These are phyloP conservation scores for Perca flavescens DNA, from an alignment of 2,113 vertebrate species.

Conservation along the genomic window DNA sequence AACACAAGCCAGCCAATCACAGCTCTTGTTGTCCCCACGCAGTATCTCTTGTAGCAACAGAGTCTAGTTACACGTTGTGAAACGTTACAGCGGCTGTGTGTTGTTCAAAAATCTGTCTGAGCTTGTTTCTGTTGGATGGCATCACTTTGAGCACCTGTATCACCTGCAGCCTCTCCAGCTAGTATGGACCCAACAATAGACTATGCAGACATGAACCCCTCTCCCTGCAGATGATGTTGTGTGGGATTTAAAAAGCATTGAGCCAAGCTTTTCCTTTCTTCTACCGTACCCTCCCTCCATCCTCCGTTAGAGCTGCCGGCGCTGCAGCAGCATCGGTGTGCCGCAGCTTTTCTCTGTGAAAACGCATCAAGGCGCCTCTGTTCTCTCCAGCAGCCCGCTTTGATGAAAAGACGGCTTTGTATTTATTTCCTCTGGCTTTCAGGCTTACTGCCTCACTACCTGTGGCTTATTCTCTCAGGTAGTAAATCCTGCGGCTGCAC, in stretches of 20 bases:
- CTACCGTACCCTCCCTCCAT: not conserved
- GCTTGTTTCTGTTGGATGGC: not conserved
- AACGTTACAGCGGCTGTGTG: too few relatives aligned
- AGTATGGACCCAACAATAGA: too few relatives aligned
- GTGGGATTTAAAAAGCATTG: constrained; percentile 4
- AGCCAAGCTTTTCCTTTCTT: not conserved
- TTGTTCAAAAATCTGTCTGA: not conserved
- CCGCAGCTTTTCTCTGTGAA: constrained; percentile 2
- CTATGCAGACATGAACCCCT: not conserved
- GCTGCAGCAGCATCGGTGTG: constrained; percentile 11
- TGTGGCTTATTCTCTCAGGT: constrained; percentile 27
- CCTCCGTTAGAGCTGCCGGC: not conserved
- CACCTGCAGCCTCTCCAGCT: not conserved
- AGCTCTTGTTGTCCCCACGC: not conserved
- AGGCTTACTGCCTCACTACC: constrained; percentile 10
- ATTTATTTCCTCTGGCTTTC: not conserved
- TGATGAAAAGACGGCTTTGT: constrained; percentile 20
- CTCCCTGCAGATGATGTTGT: not conserved
- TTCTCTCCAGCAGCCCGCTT: constrained; percentile 3
- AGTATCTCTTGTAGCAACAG: not conserved
- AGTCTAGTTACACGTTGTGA: too few relatives aligned
- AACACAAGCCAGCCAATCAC: not conserved
- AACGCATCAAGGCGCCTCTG: constrained; percentile 16
- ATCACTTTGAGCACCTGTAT: not conserved
- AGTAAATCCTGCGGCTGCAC: constrained; percentile 20